Percentiles rank a stretch among this genome's conserved stretches.
Evolutionary conservation across 2,888 invertebrate species (phyloP).

Genomic region (Schizotus pectinicornis): DNA sequence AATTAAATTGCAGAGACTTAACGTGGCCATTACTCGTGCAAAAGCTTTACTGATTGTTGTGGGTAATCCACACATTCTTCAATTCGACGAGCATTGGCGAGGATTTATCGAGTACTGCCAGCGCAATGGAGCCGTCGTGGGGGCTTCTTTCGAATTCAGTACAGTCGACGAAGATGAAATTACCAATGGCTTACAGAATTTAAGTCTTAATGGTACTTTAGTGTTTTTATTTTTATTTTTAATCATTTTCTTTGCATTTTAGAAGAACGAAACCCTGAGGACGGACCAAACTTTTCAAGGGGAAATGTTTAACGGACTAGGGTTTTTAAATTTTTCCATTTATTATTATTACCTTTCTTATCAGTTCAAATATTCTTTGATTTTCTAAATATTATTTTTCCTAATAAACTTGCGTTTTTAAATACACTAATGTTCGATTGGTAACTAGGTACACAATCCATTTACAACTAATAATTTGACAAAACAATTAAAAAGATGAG

Average conservation of each 20-base stretch:
- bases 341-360: no score
- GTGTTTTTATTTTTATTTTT: no score
- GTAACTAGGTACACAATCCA: no score
- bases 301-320: background rate
- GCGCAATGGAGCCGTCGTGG: constrained; percentile 51
- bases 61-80: constrained; percentile 61
- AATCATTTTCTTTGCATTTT: background rate
- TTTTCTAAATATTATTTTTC: background rate
- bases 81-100: constrained; percentile 56
- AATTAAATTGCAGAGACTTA: constrained; percentile 66
- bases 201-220: no score
- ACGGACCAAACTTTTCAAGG: constrained; percentile 6
- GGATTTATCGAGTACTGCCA: constrained; percentile 54
- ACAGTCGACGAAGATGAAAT: background rate
- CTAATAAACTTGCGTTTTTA: no score
- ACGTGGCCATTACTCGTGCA: constrained; percentile 75
- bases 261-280: background rate
- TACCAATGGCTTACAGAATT: background rate
- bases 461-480: no score
- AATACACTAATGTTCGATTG: no score
- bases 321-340: no score
- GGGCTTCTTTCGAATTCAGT: constrained; percentile 28
- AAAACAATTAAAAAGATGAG: no score
- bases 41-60: constrained; percentile 68
- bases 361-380: background rate